A percentile compares a stretch with the other conserved stretches of the same genome.
phyloP scores from a whole-genome alignment of 2,888 invertebrate species.

The Neelides folsomi region DNA sequence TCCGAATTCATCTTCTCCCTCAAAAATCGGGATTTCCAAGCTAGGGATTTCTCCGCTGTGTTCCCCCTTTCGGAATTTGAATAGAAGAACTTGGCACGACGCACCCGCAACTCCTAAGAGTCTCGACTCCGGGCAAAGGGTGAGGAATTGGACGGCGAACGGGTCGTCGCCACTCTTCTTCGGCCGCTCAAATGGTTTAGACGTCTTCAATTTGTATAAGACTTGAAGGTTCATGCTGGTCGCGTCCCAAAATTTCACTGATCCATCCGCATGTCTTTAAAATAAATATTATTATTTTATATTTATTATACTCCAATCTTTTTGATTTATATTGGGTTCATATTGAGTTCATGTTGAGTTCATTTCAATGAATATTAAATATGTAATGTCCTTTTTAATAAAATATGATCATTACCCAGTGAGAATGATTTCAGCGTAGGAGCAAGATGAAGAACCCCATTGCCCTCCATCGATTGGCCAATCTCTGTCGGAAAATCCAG shows the following conservation, averaged over 20 bases:
- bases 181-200: conserved; percentile 70
- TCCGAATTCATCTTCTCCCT: conserved; percentile 42
- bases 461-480: conserved; percentile 97
- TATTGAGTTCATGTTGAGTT: no score
- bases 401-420: conserved; percentile 57
- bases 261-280: conserved; percentile 91
- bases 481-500: conserved; percentile 76
- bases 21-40: conserved; percentile 77
- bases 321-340: no score
- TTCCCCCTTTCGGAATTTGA: conserved; percentile 89
- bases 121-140: conserved; percentile 85
- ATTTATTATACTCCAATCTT: no score
- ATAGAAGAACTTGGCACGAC: conserved; percentile 84
- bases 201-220: conserved; percentile 93
- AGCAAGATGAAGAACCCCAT: conserved; percentile 88
- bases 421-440: conserved; percentile 93
- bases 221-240: conserved; percentile 91
- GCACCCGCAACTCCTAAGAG: conserved; percentile 79
- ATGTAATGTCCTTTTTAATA: neutral
- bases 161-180: conserved; percentile 51
- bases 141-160: conserved; percentile 75
- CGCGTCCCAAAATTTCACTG: conserved; percentile 98
- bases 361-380: neutral
- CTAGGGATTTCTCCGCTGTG: conserved; percentile 64
- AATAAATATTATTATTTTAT: conserved; percentile 11